These are phyloP conservation scores for Oscarella lobularis DNA, from an alignment of 37 sponge, comb jelly and placozoan species.

Conservation along the genomic window DNA sequence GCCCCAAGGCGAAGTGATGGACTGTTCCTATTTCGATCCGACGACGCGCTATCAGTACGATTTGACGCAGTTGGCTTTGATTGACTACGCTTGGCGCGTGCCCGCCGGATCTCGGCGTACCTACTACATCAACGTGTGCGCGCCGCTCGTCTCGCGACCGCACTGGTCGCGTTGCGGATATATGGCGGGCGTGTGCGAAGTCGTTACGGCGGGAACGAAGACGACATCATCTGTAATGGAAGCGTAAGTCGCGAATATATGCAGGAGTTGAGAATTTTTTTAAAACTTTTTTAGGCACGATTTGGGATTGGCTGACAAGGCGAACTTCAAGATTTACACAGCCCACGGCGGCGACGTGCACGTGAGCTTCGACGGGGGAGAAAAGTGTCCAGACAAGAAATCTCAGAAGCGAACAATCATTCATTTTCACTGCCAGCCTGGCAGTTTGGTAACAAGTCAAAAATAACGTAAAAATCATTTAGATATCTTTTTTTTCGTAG, in stretches of 20 bases:
- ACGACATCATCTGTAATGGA: too few species aligned
- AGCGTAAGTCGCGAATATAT: too few species aligned
- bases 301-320: too few species aligned
- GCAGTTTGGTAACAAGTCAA: not conserved
- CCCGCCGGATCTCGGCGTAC: too few species aligned
- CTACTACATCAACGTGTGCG: not conserved
- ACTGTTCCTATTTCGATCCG: not conserved
- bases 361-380: not conserved
- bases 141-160: not conserved
- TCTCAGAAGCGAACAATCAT: not conserved
- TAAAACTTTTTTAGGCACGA: too few species aligned
- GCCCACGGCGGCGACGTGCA: not conserved
- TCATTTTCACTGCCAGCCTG: not conserved
- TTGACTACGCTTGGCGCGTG: not conserved
- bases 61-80: not conserved
- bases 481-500: not conserved
- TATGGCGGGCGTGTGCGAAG: not conserved
- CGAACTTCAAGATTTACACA: not conserved
- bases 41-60: not conserved
- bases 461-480: not conserved
- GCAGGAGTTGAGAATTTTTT: too few species aligned
- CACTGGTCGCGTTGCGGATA: not conserved
- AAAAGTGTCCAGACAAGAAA: not conserved
- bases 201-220: not conserved
- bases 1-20: not conserved